These are phyloP conservation scores for Mechanitis messenoides DNA, from an alignment of 2,888 invertebrate species.

Conservation along the genomic window DNA sequence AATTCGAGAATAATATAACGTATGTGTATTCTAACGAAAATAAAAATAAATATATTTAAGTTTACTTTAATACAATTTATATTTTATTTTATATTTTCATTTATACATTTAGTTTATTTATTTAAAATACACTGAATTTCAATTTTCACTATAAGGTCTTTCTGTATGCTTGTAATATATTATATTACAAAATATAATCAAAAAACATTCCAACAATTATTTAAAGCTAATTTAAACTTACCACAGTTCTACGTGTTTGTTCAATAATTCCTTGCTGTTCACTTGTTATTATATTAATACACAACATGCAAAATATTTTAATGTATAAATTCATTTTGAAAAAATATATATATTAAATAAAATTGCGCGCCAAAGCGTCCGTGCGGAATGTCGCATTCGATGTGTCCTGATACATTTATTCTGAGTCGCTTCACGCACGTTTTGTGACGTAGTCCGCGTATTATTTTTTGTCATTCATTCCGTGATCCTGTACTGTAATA, in stretches of 20 bases:
- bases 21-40: too few relatives aligned
- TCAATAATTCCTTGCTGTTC: constrained; percentile 36
- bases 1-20: too few relatives aligned
- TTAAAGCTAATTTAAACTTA: constrained; percentile 33
- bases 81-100: not conserved
- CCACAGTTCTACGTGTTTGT: constrained; percentile 42
- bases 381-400: constrained; percentile 13
- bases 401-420: constrained; percentile 15
- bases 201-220: too few relatives aligned
- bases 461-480: too few relatives aligned
- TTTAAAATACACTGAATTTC: not conserved
- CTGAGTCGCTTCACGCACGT: constrained; percentile 9
- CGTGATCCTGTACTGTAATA: too few relatives aligned
- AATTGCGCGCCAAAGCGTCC: constrained; percentile 7
- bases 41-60: too few relatives aligned
- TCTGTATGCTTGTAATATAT: too few relatives aligned
- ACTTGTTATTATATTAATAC: constrained; percentile 32
- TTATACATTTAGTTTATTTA: not conserved
- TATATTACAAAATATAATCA: too few relatives aligned
- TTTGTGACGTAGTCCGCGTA: constrained; percentile 2
- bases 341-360: constrained; percentile 3
- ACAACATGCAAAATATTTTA: constrained; percentile 28
- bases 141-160: too few relatives aligned
- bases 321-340: constrained; percentile 10
- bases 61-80: too few relatives aligned